Conservation (phyloP, 2,797 vertebrate species). For the Alectoris magna region DNA sequence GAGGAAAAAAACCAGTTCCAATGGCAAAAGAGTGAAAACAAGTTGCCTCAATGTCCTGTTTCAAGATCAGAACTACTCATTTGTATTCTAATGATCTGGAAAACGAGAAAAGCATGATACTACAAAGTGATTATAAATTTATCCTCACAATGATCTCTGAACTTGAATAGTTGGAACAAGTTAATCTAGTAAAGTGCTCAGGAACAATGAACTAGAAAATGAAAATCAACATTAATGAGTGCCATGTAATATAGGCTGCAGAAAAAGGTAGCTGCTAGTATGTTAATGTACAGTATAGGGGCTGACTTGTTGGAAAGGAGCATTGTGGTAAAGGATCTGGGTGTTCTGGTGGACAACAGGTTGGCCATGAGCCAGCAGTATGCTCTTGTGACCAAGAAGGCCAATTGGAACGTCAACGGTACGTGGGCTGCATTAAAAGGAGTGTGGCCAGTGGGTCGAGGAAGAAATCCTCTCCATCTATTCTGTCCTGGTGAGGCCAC, state of each 20-base stretch:
- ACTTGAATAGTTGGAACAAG: constrained; percentile 16
- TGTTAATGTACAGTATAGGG: neutral
- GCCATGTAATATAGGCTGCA: neutral
- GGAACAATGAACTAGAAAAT: constrained; percentile 29
- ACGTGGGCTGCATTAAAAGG: neutral
- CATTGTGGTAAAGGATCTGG: neutral
- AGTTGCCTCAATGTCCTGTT: neutral
- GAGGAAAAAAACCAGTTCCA: neutral
- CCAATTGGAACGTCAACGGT: neutral
- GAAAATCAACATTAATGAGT: constrained; percentile 14
- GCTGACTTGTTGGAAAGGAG: neutral
- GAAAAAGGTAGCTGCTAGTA: neutral
- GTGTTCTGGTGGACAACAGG: neutral
- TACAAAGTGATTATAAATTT: constrained; percentile 16
- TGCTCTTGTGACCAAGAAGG: neutral
- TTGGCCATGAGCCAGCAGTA: neutral
- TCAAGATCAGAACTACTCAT: neutral
- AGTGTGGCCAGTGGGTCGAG: neutral
- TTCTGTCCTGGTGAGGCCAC: neutral
- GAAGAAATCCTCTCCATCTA: neutral
- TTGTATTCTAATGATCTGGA: constrained; percentile 31
- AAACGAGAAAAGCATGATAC: neutral
- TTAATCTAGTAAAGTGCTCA: constrained; percentile 39
- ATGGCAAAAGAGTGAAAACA: neutral
- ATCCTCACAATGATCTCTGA: constrained; percentile 31